Evolutionary conservation across 1,140 invertebrate genomes (phyloP).

Genomic region (Habropoda laboriosa): DNA sequence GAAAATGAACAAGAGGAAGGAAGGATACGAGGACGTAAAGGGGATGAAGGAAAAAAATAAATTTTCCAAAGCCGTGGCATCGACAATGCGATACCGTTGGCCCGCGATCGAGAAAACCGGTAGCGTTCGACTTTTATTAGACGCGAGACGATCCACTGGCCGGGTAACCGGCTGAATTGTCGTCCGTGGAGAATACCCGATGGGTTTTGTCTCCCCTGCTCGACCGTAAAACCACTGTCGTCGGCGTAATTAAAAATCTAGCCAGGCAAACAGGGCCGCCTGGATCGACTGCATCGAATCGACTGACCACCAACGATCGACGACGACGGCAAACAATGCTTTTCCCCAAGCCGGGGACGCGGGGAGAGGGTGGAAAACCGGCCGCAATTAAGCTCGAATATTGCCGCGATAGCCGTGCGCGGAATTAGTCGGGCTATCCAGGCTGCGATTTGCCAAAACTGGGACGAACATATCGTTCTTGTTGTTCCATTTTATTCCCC

Average conservation of each 20-base stretch:
- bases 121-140: slow-evolving; percentile 62
- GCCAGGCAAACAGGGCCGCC: slow-evolving; percentile 23
- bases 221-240: slow-evolving; percentile 52
- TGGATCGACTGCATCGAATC: slow-evolving; percentile 20
- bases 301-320: slow-evolving; percentile 18
- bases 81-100: slow-evolving; percentile 41
- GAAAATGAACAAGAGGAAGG: too few species aligned
- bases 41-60: slow-evolving; percentile 24
- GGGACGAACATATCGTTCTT: neutral
- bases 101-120: slow-evolving; percentile 47
- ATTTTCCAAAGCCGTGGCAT: slow-evolving; percentile 50
- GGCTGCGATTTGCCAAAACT: slow-evolving; percentile 21
- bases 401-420: slow-evolving; percentile 30
- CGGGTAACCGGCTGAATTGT: slow-evolving; percentile 51
- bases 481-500: neutral
- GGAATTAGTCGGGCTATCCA: slow-evolving; percentile 44
- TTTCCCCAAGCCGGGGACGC: neutral
- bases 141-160: slow-evolving; percentile 52
- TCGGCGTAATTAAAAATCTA: slow-evolving; percentile 64
- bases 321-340: slow-evolving; percentile 40
- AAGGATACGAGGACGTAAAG: neutral
- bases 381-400: slow-evolving; percentile 46
- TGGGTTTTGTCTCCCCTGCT: slow-evolving; percentile 37
- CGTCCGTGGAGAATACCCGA: slow-evolving; percentile 42
- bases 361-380: too few species aligned